Conservation (phyloP, 2,113 vertebrate species). For the Calyptomena viridis region DNA sequence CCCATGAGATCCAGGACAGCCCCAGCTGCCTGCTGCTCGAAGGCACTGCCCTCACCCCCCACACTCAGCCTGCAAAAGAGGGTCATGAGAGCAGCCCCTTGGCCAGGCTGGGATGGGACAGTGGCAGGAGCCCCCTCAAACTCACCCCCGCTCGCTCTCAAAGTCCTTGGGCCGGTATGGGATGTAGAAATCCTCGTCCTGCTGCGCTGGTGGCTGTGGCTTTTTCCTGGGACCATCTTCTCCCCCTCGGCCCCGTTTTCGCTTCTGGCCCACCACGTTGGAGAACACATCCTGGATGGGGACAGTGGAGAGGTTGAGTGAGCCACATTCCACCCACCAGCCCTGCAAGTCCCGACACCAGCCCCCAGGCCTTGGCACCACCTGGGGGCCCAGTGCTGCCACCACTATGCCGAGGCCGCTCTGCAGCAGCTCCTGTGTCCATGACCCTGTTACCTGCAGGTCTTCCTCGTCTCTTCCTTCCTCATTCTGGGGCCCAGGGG, state of each 20-base stretch:
- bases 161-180: slow-evolving; percentile 94
- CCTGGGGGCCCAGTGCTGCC: neutral
- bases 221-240: slow-evolving; percentile 26
- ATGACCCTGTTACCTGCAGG: neutral
- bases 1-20: slow-evolving; percentile 91
- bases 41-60: slow-evolving; percentile 70
- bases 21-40: slow-evolving; percentile 88
- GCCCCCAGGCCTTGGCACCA: too few relatives aligned
- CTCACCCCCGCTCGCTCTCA: slow-evolving; percentile 90
- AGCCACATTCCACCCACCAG: accelerated
- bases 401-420: accelerated
- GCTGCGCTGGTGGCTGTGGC: slow-evolving; percentile 49
- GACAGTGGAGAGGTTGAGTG: too few relatives aligned
- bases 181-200: slow-evolving; percentile 85
- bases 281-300: slow-evolving; percentile 81
- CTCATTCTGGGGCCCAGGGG: accelerated
- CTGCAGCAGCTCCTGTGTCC: neutral
- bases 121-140: accelerated
- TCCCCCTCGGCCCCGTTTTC: slow-evolving; percentile 14
- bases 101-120: accelerated
- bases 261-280: slow-evolving; percentile 78
- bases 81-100: neutral
- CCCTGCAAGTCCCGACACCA: neutral
- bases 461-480: slow-evolving; percentile 3
- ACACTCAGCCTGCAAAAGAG: slow-evolving; percentile 80